Evolutionary conservation across 2,113 vertebrate genomes (phyloP).

Genomic region (Narcine bancroftii): DNA sequence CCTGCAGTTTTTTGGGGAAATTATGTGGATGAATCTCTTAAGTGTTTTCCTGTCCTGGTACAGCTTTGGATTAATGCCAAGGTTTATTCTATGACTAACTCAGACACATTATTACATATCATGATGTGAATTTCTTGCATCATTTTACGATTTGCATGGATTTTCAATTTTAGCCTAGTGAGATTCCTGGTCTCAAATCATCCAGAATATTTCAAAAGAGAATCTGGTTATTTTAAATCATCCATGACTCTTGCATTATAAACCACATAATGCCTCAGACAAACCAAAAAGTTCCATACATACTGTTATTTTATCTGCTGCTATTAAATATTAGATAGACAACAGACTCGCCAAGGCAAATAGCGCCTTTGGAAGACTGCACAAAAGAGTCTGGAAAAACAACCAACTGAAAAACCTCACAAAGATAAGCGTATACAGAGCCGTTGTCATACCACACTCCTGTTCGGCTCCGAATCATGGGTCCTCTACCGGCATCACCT

Average conservation of each 20-base stretch:
- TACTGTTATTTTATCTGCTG: neutral
- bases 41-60: neutral
- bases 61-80: constrained; percentile 43
- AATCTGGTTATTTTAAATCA: constrained; percentile 1
- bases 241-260: constrained; percentile 23
- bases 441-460: too few relatives aligned
- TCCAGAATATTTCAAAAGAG: neutral
- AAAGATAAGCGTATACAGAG: too few relatives aligned
- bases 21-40: too few relatives aligned
- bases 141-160: constrained; percentile 54
- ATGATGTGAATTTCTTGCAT: constrained; percentile 60
- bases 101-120: constrained; percentile 47
- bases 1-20: too few relatives aligned
- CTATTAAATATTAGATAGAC: neutral
- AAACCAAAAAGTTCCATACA: constrained; percentile 3
- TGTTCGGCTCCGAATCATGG: too few relatives aligned
- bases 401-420: too few relatives aligned
- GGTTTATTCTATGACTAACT: constrained; percentile 45
- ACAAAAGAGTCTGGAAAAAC: too few relatives aligned
- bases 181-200: neutral
- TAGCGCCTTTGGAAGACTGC: too few relatives aligned
- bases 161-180: constrained; percentile 49
- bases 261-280: constrained; percentile 28
- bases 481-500: too few relatives aligned
- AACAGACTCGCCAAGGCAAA: too few relatives aligned